phyloP scores from a whole-genome alignment of 2,888 invertebrate species.

The Dascillus cervinus region DNA sequence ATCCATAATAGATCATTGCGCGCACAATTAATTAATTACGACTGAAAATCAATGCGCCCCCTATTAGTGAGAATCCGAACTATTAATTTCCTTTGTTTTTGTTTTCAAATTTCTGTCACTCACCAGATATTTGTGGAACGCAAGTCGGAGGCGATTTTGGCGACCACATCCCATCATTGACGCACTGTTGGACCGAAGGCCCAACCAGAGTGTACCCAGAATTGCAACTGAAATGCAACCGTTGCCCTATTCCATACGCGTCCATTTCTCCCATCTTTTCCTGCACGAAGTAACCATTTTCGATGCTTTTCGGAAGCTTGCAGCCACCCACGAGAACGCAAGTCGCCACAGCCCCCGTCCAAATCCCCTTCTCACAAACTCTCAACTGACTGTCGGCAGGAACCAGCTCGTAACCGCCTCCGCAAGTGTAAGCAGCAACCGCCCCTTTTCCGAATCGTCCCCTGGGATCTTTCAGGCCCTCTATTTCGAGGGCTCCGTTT shows the following conservation, averaged over 20 bases:
- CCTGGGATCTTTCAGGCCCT: conserved; percentile 24
- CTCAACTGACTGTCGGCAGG: conserved; percentile 34
- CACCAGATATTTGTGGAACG: conserved; percentile 14
- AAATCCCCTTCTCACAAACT: conserved; percentile 39
- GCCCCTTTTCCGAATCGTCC: conserved; percentile 33
- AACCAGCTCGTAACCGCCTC: conserved; percentile 29
- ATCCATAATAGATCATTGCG: no score
- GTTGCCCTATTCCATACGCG: conserved; percentile 27
- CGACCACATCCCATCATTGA: conserved; percentile 37
- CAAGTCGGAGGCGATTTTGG: conserved; percentile 34
- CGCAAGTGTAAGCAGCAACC: conserved; percentile 34
- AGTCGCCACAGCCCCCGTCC: conserved; percentile 36
- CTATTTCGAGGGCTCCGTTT: conserved; percentile 31
- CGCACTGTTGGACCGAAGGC: conserved; percentile 31
- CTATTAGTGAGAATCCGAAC: conserved; percentile 11
- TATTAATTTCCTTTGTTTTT: no score
- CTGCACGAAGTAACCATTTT: conserved; percentile 36
- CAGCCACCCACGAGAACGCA: conserved; percentile 31
- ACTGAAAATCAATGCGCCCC: conserved; percentile 8
- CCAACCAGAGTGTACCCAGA: conserved; percentile 34
- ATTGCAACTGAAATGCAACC: conserved; percentile 37
- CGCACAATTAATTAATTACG: no score
- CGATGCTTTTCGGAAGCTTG: conserved; percentile 29
- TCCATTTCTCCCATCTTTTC: conserved; percentile 24
- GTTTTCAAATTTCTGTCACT: conserved; percentile 4